These are phyloP conservation scores for Drosophila neocordata DNA, from an alignment of 1,140 invertebrate genomes.

Conservation along the genomic window DNA sequence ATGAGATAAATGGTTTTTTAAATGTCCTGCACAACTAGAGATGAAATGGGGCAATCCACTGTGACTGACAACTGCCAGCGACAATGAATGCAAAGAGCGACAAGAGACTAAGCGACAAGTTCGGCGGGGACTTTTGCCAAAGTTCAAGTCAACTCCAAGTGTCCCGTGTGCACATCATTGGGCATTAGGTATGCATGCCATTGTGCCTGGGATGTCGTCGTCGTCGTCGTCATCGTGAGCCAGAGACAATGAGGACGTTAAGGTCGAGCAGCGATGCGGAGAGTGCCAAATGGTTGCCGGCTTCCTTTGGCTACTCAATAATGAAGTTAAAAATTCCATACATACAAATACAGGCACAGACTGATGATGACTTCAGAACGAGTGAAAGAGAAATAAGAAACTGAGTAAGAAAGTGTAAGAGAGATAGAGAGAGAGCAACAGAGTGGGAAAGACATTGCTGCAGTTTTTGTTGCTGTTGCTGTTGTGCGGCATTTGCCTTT, in stretches of 20 bases:
- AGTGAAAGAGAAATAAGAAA: background rate
- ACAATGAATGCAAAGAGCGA: conserved; percentile 48
- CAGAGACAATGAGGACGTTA: conserved; percentile 44
- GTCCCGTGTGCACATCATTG: conserved; percentile 70
- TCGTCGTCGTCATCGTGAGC: conserved; percentile 38
- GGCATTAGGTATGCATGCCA: conserved; percentile 78
- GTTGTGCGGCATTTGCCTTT: conserved; percentile 72
- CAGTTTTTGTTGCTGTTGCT: conserved; percentile 50
- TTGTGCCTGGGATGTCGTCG: conserved; percentile 57
- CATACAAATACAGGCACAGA: conserved; percentile 73
- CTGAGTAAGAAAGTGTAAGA: background rate
- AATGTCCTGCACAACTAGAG: conserved; percentile 42
- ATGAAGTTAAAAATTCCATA: conserved; percentile 80
- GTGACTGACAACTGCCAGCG: conserved; percentile 48
- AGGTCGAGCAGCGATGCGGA: conserved; percentile 47
- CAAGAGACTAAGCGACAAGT: conserved; percentile 16
- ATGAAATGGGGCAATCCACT: conserved; percentile 30
- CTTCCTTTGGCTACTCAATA: conserved; percentile 48
- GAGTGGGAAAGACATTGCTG: conserved; percentile 37
- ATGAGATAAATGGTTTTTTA: conserved; percentile 60
- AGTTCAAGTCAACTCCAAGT: conserved; percentile 24
- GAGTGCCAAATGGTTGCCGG: conserved; percentile 51
- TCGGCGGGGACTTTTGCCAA: conserved; percentile 1
- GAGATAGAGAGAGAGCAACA: background rate
- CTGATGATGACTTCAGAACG: conserved; percentile 19